These are phyloP conservation scores for Dolichallabes microphthalmus DNA, from an alignment of 2,113 vertebrate species.

Conservation along the genomic window DNA sequence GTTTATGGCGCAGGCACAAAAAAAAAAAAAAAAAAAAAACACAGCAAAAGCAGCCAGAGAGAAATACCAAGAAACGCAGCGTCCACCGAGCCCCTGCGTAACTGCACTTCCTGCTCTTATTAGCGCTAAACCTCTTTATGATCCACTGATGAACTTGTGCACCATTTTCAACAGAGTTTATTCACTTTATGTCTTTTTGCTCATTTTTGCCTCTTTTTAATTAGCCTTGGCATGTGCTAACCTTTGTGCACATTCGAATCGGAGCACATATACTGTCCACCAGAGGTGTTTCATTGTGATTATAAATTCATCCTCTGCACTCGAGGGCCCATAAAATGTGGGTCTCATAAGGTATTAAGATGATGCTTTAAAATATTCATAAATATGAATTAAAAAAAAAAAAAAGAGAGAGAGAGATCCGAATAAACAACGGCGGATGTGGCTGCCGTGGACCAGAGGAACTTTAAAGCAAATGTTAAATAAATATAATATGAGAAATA, in stretches of 20 bases:
- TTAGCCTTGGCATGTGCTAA: not conserved
- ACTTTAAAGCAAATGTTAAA: slow-evolving; percentile 43
- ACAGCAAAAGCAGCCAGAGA: slow-evolving; percentile 30
- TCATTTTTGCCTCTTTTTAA: not conserved
- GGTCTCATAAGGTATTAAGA: slow-evolving; percentile 57
- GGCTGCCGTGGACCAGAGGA: slow-evolving; percentile 45
- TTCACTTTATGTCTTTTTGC: not conserved
- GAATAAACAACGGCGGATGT: slow-evolving; percentile 60
- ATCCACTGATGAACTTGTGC: not conserved
- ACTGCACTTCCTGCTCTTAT: slow-evolving; percentile 12
- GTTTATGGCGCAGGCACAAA: slow-evolving; percentile 58
- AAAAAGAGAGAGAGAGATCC: slow-evolving; percentile 45
- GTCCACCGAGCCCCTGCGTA: slow-evolving; percentile 26
- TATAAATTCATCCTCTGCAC: slow-evolving; percentile 58
- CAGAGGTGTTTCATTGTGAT: slow-evolving; percentile 52
- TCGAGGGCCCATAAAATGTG: slow-evolving; percentile 50
- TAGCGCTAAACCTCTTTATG: slow-evolving; percentile 8
- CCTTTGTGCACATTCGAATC: not conserved
- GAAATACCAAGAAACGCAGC: slow-evolving; percentile 60
- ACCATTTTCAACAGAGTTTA: not conserved
- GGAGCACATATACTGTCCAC: slow-evolving; percentile 4
- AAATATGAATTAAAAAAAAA: slow-evolving; percentile 52
- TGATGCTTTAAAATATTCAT: slow-evolving; percentile 64
- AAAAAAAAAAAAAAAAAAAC: slow-evolving; percentile 54
- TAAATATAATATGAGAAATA: slow-evolving; percentile 44